Evolutionary conservation across 2,113 vertebrate genomes (phyloP).

Genomic region (Hystrix brachyura): DNA sequence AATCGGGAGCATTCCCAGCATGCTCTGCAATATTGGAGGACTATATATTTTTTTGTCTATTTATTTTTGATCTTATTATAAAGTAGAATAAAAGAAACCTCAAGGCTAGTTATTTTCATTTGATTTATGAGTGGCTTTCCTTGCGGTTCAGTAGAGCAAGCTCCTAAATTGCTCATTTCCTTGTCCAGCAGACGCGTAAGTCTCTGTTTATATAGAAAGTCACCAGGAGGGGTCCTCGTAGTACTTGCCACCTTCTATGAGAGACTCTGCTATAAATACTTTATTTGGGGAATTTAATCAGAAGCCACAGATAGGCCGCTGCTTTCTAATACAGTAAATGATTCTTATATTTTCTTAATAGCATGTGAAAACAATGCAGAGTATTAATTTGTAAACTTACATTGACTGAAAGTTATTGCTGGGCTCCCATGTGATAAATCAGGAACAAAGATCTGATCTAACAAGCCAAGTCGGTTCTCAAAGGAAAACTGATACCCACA

Average conservation of each 20-base stretch:
- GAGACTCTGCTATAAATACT: constrained; percentile 1
- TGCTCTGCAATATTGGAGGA: background rate
- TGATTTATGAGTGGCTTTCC: constrained; percentile 50
- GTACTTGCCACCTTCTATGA: background rate
- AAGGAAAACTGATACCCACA: constrained; percentile 68
- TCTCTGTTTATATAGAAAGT: background rate
- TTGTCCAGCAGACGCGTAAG: background rate
- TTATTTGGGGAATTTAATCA: background rate
- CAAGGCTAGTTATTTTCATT: constrained; percentile 31
- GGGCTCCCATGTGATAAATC: constrained; percentile 69
- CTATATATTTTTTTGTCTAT: background rate
- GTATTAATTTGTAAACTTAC: constrained; percentile 54
- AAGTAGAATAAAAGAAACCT: constrained; percentile 34
- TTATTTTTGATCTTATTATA: constrained; percentile 55
- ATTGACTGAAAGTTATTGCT: constrained; percentile 29
- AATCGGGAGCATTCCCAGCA: background rate
- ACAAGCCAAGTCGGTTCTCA: constrained; percentile 21
- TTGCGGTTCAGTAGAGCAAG: background rate
- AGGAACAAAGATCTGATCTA: constrained; percentile 36
- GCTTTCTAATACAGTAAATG: background rate
- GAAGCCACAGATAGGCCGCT: background rate
- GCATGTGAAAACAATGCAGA: constrained; percentile 14
- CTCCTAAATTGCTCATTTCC: background rate
- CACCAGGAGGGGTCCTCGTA: background rate
- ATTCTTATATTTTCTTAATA: constrained; percentile 4